phyloP scores from a whole-genome alignment of 2,113 vertebrate species.

The Neotragus moschatus region DNA sequence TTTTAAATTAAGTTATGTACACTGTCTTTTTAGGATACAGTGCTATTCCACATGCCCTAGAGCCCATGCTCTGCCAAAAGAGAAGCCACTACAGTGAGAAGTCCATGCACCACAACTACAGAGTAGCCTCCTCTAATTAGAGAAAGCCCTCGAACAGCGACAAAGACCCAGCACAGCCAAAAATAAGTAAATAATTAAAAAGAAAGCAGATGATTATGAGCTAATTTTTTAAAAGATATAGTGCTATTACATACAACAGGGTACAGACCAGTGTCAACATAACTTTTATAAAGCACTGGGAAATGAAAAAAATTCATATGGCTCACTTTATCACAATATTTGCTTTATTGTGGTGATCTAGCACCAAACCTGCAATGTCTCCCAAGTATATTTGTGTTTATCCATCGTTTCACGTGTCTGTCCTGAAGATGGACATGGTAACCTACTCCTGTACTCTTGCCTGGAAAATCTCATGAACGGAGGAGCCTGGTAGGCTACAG shows the following conservation, averaged over 20 bases:
- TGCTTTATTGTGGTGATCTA: background rate
- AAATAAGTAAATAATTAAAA: background rate
- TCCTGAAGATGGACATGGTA: background rate
- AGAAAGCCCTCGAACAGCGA: background rate
- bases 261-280: background rate
- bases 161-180: background rate
- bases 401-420: background rate
- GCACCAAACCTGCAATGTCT: background rate
- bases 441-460: background rate
- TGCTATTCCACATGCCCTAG: too few relatives aligned
- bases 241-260: background rate
- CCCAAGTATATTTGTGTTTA: background rate
- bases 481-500: background rate
- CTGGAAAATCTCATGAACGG: background rate
- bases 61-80: background rate
- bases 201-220: background rate
- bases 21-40: background rate
- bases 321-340: background rate
- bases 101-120: fast-evolving
- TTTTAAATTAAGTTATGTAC: background rate
- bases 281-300: background rate
- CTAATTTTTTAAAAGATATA: background rate
- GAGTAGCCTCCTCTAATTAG: background rate
- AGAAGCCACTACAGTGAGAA: background rate
- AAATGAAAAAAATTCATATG: background rate